phyloP scores from a whole-genome alignment of 2,113 vertebrate genomes.

The Hydrochoerus hydrochaeris region DNA sequence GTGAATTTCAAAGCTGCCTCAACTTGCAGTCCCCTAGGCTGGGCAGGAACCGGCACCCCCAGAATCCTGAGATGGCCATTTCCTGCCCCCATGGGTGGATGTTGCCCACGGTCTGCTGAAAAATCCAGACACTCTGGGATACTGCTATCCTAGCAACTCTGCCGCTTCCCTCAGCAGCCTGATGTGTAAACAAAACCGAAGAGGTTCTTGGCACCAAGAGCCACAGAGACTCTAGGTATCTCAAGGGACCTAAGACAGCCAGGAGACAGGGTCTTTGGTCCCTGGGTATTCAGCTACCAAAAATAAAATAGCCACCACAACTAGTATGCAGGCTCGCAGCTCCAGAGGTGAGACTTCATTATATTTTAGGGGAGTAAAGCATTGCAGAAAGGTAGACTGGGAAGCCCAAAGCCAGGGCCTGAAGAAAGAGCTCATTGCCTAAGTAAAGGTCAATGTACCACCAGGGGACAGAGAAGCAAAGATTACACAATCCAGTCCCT shows the following conservation, averaged over 20 bases:
- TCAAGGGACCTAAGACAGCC: background rate
- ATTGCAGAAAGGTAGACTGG: background rate
- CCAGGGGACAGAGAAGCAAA: background rate
- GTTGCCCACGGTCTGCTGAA: background rate
- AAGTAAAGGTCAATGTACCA: background rate
- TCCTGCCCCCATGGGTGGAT: background rate
- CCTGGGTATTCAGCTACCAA: background rate
- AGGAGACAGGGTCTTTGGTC: background rate
- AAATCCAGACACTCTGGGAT: background rate
- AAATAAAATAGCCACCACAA: background rate
- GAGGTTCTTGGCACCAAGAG: background rate
- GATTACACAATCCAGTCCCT: background rate
- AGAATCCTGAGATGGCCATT: background rate
- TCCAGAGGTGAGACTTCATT: background rate
- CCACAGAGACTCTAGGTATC: background rate
- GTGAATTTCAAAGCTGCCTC: background rate
- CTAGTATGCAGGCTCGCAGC: background rate
- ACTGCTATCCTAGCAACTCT: background rate
- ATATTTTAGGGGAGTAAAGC: background rate
- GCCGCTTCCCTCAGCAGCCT: background rate
- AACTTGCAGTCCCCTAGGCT: background rate
- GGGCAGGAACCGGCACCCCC: background rate
- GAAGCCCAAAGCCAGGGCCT: background rate
- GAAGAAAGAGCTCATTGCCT: background rate
- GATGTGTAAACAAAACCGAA: rapidly evolving